Percentiles rank a stretch among this genome's conserved stretches.
phyloP scores from a whole-genome alignment of 2,888 invertebrate genomes.

The Eristalis tenax region DNA sequence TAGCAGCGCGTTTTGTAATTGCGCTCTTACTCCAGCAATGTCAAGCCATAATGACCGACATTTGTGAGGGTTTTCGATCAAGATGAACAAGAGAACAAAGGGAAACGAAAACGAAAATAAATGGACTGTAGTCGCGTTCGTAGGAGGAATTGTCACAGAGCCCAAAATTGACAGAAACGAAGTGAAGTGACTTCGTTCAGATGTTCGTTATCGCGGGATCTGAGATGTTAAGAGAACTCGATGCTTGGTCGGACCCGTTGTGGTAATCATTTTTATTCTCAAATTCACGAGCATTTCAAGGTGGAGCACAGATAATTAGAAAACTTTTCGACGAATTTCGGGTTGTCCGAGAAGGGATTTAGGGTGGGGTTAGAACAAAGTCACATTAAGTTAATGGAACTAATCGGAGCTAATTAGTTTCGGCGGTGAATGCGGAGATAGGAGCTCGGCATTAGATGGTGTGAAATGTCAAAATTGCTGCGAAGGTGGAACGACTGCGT shows the following conservation, averaged over 20 bases:
- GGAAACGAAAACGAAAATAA: not conserved
- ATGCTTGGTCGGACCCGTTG: not conserved
- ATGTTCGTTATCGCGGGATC: not conserved
- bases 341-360: not conserved
- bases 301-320: not conserved
- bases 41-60: constrained; percentile 57
- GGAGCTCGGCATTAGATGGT: not conserved
- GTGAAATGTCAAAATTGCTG: not conserved
- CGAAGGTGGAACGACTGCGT: no score
- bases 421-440: not conserved
- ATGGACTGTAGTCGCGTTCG: not conserved
- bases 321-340: not conserved
- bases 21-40: constrained; percentile 19
- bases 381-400: not conserved
- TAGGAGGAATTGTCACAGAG: not conserved
- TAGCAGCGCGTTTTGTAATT: constrained; percentile 54
- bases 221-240: not conserved
- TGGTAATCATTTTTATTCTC: constrained; percentile 43
- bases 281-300: constrained; percentile 7
- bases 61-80: constrained; percentile 30
- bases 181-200: not conserved
- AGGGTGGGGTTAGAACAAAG: not conserved
- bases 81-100: not conserved
- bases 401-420: not conserved
- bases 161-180: not conserved